Base-by-base conservation (phyloP, 2,888 invertebrate genomes). In the Laspeyria flexula region DNA sequence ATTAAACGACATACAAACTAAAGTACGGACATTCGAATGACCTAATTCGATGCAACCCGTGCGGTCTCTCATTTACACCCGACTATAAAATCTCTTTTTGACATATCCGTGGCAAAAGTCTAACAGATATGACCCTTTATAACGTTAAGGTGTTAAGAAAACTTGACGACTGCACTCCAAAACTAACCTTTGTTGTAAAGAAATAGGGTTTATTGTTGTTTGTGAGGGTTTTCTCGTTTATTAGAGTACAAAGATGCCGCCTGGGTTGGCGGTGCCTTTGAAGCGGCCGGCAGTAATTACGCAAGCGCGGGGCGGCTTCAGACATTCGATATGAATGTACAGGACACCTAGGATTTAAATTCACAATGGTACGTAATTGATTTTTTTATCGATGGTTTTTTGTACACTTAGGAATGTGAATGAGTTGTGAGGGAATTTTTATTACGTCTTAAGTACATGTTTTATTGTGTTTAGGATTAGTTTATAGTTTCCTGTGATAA, bases 71-170 rank as follows among this genome's bases (percentile, higher is more conserved):
- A 88, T 92, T 91, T 91, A 89, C 85, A 78, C 77, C 77, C 73
- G 75, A 84, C 85, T 86, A 92, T 92, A 92, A 93, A 90, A 90
- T 85, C 88, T 84, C 88, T 90, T 92, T 89, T 93, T 93, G 93
- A 93, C 92, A 90, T 86, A 89, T 90, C 92, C 91, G 86, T 91
- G 92, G 92, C 92, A 92, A 91, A 92, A 92, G 87, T 90, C 87
- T 89, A 88, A 90, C 91, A 85, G 89, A 90, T 91, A 90, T 83
- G 86, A 86, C 85, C 87, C 86, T 84, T 85, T 88, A 85, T 83
- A 83, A 81, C 78, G 74, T 78, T 86, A 90, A 91, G 88, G 91
- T 90, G 91, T 91, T 91, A 90, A 90, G 91, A 85, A 86, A 84
- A 77, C 69, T 66, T 1, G 0, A 0, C 0, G 0, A 0, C 0